Evolutionary conservation across 2,113 vertebrate species (phyloP), one percentile per base, ranked within the genome.

Genomic region (Antechinus stuartii): DNA sequence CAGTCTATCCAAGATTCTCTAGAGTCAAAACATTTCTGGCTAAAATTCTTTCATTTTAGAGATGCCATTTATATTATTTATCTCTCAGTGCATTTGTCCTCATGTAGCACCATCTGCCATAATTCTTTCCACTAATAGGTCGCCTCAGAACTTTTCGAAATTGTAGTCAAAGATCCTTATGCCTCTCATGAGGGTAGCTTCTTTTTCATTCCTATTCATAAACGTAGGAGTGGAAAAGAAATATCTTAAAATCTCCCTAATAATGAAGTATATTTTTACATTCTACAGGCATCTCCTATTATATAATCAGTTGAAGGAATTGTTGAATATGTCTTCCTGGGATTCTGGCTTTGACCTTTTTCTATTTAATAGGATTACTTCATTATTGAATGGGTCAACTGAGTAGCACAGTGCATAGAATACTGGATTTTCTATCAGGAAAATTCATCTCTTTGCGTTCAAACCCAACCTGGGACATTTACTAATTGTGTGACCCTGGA

Each of bases 341-440:
- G 42, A 46, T 56, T 92, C 8, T 53, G 24, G 24, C n/a, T 53
- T 95, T 94, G 30, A 92, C 96, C 94, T 91, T n/a, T 95, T 46
- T 6, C 24, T 14, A 76, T n/a, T 6, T 16, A 84, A 42, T 42
- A 42, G n/a, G n/a, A 42, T 84, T 84, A 42, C 12, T 5, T 84
- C 11, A 23, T 84, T 42, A 84, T 42, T 76, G 68, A 76, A 76
- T n/a, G 26, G 56, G 11, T 12, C 30, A 35, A 35, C 12, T 35
- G 35, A 10, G 30, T 68, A 12, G 11, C 30, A 35, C 3, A 35
- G 27, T 68, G 27, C 27, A 68, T 35, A 35, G 12, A 68, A 30
- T 68, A 2, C 11, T 27, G 2, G 55, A 27, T 27, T 10, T 57
- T 26, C 25, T 10, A 27, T 57, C 26, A 35, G 57, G 27, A 61